Conservation (phyloP, 1,140 invertebrate genomes). For the Muscidifurax raptorellus region DNA sequence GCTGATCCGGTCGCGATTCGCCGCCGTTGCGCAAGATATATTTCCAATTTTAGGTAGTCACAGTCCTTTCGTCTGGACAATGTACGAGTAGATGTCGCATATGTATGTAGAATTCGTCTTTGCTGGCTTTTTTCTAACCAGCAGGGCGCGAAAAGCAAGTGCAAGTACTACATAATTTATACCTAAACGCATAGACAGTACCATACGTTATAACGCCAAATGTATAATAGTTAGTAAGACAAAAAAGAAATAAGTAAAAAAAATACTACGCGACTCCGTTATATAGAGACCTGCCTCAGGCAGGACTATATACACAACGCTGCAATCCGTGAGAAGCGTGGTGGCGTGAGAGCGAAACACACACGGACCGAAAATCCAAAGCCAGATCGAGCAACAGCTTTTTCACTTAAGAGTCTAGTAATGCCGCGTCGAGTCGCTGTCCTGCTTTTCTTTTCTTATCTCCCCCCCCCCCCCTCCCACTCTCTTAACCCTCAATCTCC, state of each 20-base stretch:
- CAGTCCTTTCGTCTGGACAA: constrained; percentile 64
- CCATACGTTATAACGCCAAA: constrained; percentile 75
- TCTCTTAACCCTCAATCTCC: neutral
- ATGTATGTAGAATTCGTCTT: constrained; percentile 56
- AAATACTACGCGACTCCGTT: constrained; percentile 57
- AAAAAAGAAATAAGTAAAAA: constrained; percentile 44
- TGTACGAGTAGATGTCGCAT: constrained; percentile 66
- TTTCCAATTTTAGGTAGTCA: constrained; percentile 70
- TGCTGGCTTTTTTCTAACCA: constrained; percentile 48
- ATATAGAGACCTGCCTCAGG: constrained; percentile 51
- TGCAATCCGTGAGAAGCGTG: constrained; percentile 51
- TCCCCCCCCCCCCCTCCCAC: too few species aligned
- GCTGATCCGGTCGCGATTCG: constrained; percentile 49
- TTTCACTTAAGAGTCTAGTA: constrained; percentile 42
- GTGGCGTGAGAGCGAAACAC: constrained; percentile 42
- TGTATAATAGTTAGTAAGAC: constrained; percentile 74
- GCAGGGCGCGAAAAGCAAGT: constrained; percentile 58
- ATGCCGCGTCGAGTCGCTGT: constrained; percentile 44
- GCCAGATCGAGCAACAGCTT: constrained; percentile 54
- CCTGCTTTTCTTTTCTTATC: neutral
- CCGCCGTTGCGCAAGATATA: constrained; percentile 52
- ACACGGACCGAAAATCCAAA: constrained; percentile 43
- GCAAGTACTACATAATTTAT: constrained; percentile 71
- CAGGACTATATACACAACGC: constrained; percentile 37
- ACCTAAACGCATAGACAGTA: constrained; percentile 73